Percentiles rank a stretch among this genome's conserved stretches.
phyloP scores from a whole-genome alignment of 1,140 invertebrate genomes.

The Theocolax elegans region DNA sequence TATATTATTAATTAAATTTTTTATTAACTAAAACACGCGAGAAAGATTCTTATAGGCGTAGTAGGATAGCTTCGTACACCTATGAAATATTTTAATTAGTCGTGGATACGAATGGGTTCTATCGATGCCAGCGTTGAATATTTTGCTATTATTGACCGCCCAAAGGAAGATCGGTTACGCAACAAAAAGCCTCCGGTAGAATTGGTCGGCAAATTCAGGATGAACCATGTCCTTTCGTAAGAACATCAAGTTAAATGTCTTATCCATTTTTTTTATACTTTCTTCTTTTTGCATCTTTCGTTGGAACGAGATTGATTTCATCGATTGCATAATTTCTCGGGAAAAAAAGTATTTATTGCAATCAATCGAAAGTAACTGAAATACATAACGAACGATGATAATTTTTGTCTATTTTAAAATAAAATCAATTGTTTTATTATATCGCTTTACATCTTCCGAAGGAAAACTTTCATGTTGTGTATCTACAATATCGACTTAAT shows the following conservation, averaged over 20 bases:
- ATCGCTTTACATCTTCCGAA: not conserved
- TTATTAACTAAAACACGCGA: no score
- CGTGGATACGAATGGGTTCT: not conserved
- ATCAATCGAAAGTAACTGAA: no score
- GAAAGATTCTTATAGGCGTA: no score
- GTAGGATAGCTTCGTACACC: no score
- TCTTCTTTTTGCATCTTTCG: not conserved
- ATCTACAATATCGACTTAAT: not conserved
- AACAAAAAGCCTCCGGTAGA: constrained; percentile 29
- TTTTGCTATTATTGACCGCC: constrained; percentile 1
- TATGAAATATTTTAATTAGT: not conserved
- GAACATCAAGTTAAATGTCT: constrained; percentile 44
- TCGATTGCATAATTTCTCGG: not conserved
- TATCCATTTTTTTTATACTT: constrained; percentile 17
- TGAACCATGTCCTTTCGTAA: constrained; percentile 48
- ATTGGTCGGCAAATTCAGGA: constrained; percentile 48
- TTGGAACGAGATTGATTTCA: not conserved
- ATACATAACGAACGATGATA: no score
- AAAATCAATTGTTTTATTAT: not conserved
- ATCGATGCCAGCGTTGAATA: not conserved
- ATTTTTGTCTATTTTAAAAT: no score
- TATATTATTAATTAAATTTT: not conserved
- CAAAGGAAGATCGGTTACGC: constrained; percentile 34
- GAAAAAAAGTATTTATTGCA: constrained; percentile 5
- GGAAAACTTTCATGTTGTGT: constrained; percentile 4